These are phyloP conservation scores for Diaperis boleti DNA, from an alignment of 2,888 invertebrate species.

Conservation along the genomic window DNA sequence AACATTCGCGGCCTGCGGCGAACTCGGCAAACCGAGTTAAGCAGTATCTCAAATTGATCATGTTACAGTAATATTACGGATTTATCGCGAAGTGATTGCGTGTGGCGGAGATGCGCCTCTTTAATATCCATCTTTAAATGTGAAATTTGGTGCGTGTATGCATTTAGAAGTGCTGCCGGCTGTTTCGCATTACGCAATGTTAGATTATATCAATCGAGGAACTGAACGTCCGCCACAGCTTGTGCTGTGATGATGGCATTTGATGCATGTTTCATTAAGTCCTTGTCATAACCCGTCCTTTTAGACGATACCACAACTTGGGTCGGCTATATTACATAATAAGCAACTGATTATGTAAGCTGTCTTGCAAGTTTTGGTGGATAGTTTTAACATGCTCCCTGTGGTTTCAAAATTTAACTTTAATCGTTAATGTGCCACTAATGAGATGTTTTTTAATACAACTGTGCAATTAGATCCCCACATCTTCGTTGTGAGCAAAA, in stretches of 20 bases:
- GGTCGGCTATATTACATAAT: constrained; percentile 14
- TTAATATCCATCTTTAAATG: constrained; percentile 23
- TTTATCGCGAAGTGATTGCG: constrained; percentile 23
- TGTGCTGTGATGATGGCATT: constrained; percentile 43
- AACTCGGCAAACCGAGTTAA: constrained; percentile 4
- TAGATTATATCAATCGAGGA: constrained; percentile 44
- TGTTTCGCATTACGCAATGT: constrained; percentile 38
- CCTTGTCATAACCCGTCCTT: constrained; percentile 42
- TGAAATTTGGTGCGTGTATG: constrained; percentile 27
- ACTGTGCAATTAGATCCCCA: too few species aligned
- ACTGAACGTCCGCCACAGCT: constrained; percentile 46
- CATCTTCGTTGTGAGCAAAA: too few species aligned
- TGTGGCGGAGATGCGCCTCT: constrained; percentile 5
- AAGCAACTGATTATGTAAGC: constrained; percentile 20
- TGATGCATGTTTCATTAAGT: constrained; percentile 49
- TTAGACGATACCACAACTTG: constrained; percentile 25
- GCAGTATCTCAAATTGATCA: constrained; percentile 7
- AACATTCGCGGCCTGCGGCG: constrained; percentile 3
- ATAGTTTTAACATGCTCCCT: neutral
- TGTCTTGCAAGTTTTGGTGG: constrained; percentile 4
- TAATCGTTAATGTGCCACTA: too few species aligned
- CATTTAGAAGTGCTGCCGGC: constrained; percentile 33
- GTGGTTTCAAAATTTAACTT: neutral
- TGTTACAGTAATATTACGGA: constrained; percentile 12
- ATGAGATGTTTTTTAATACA: too few species aligned